phyloP scores from a whole-genome alignment of 2,888 invertebrate genomes.

The Heliconius cydno region DNA sequence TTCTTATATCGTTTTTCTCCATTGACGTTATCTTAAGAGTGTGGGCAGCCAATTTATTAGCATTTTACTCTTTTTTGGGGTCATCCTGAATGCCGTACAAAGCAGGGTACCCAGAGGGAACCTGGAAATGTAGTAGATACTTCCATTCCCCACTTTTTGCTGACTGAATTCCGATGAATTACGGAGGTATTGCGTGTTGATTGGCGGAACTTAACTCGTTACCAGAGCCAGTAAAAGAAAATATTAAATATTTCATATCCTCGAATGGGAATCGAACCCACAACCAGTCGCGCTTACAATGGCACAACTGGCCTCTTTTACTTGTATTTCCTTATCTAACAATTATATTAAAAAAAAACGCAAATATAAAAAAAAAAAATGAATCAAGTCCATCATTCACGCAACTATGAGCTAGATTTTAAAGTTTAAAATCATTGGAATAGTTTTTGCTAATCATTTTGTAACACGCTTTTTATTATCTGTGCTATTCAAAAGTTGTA shows the following conservation, averaged over 20 bases:
- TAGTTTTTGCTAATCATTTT: conserved; percentile 19
- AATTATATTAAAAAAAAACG: not conserved
- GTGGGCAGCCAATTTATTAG: conserved; percentile 44
- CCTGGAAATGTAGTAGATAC: too few relatives aligned
- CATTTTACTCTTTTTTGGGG: conserved; percentile 24
- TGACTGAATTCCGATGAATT: too few relatives aligned
- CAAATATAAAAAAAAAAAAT: not conserved
- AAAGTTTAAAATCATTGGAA: conserved; percentile 9
- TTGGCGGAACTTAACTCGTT: too few relatives aligned
- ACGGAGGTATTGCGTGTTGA: too few relatives aligned
- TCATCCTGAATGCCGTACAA: too few relatives aligned
- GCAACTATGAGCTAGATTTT: conserved; percentile 3
- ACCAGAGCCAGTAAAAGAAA: too few relatives aligned
- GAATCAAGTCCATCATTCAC: conserved; percentile 1
- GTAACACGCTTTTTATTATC: conserved; percentile 1
- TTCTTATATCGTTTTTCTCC: conserved; percentile 27
- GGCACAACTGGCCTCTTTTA: too few relatives aligned
- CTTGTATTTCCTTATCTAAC: not conserved
- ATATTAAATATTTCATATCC: too few relatives aligned
- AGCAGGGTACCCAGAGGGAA: too few relatives aligned
- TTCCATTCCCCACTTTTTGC: too few relatives aligned
- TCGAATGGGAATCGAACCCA: too few relatives aligned
- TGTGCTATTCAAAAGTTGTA: not conserved
- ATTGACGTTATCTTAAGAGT: conserved; percentile 35
- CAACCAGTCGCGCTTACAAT: too few relatives aligned